These are phyloP conservation scores for Ferdinandea cuprea DNA, from an alignment of 2,888 invertebrate genomes.

Conservation along the genomic window DNA sequence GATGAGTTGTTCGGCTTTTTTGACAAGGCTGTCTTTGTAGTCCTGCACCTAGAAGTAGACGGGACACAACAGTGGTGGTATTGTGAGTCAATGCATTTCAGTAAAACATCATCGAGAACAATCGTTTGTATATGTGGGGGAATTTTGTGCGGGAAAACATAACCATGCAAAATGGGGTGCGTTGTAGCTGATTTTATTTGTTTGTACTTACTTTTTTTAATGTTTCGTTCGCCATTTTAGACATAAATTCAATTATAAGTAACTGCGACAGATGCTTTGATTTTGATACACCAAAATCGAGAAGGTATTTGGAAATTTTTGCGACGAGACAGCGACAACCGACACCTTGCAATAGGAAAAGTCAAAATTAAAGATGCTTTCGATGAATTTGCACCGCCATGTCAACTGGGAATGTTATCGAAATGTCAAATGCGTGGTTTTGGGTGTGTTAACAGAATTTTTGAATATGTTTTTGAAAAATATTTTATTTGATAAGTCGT, in stretches of 20 bases:
- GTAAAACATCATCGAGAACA: slow-evolving; percentile 9
- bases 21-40: slow-evolving; percentile 94
- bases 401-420: slow-evolving; percentile 58
- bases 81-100: slow-evolving; percentile 16
- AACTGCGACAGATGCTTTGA: slow-evolving; percentile 29
- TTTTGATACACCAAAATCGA: slow-evolving; percentile 31
- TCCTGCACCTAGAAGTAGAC: slow-evolving; percentile 89
- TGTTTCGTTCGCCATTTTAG: slow-evolving; percentile 81
- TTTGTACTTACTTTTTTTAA: slow-evolving; percentile 78
- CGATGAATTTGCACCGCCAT: slow-evolving; percentile 64
- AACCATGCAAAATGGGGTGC: slow-evolving; percentile 60
- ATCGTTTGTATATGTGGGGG: slow-evolving; percentile 18
- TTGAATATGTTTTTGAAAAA: not conserved
- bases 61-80: not conserved
- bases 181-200: slow-evolving; percentile 24
- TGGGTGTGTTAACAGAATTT: slow-evolving; percentile 2
- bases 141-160: slow-evolving; percentile 70
- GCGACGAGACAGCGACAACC: slow-evolving; percentile 69
- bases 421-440: slow-evolving; percentile 24
- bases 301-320: slow-evolving; percentile 28
- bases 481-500: not conserved
- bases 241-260: slow-evolving; percentile 19
- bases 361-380: slow-evolving; percentile 59
- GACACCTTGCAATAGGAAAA: slow-evolving; percentile 69
- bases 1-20: slow-evolving; percentile 94